Evolutionary conservation across 1,140 invertebrate genomes (phyloP), one percentile per base, ranked within the genome.

Genomic region (Drosophila punjabiensis): DNA sequence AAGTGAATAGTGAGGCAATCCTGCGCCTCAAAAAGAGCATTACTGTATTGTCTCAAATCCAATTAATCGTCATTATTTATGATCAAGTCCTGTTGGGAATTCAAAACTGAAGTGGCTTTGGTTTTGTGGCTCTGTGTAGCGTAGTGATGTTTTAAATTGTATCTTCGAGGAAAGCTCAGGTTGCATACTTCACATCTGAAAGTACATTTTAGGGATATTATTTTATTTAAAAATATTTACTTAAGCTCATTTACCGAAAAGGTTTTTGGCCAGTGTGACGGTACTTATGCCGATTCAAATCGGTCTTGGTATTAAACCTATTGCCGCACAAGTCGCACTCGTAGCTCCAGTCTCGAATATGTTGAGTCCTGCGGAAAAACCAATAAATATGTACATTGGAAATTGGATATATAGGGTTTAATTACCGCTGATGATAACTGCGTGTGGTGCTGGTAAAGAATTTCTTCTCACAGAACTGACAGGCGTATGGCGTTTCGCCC

Each of bases 401-500:
- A 33, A 37, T 20, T 2, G 32, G 2, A 33, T 13, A 3, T 4
- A 33, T 32, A 16, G 2, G 20, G 1, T n/a, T 10, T 0, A 4
- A 20, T 35, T 33, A 82, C 81, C 39, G 33, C 50, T 82, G 74
- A 62, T 82, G 81, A 6, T 64, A 43, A 20, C 20, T 61, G 3
- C 79, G 75, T 7, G 66, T 32, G 1, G 43, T 37, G 41, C 74
- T 69, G 0, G 81, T 82, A 4, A 43, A 78, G n/a, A 82, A 82
- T 14, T 18, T 41, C 11, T 16, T 5, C 2, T 41, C 50, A 28
- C 81, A 82, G 14, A 78, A 78, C 20, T 48, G 58, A 20, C 81
- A 82, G 11, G 47, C 48, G 11, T 65, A 82, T 1, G 81, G 81
- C 28, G 11, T 41, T 37, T 82, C 81, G 3, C 81, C 81, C 16